phyloP scores from a whole-genome alignment of 2,888 invertebrate genomes.

The Cordilura impudica region DNA sequence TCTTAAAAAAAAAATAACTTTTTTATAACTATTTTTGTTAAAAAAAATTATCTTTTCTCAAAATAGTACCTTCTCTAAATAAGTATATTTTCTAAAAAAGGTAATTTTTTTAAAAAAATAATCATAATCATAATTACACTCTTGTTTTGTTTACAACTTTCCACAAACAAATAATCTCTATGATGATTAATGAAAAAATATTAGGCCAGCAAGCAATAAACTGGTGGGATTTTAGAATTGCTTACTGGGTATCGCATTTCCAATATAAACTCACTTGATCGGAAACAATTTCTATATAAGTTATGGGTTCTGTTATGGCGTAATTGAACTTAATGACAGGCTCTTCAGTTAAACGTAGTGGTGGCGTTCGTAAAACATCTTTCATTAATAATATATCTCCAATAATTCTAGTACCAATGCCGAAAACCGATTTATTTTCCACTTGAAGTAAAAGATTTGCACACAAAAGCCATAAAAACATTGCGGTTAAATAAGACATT shows the following conservation, averaged over 20 bases:
- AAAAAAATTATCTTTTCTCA: no score
- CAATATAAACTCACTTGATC: constrained; percentile 70
- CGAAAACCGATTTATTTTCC: constrained; percentile 63
- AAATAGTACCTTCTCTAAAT: no score
- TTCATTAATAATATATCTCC: constrained; percentile 73
- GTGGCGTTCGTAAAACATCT: constrained; percentile 70
- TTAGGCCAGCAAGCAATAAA: background rate
- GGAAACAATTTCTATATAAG: constrained; percentile 71
- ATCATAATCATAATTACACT: no score
- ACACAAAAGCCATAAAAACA: constrained; percentile 35
- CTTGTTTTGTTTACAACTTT: no score
- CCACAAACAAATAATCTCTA: no score
- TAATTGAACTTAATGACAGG: constrained; percentile 71
- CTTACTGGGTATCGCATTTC: background rate
- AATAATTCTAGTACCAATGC: constrained; percentile 61
- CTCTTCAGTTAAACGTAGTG: constrained; percentile 64
- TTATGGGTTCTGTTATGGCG: constrained; percentile 70
- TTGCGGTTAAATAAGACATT: constrained; percentile 32
- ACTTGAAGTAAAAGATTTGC: constrained; percentile 36
- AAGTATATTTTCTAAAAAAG: no score
- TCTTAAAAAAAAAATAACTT: no score
- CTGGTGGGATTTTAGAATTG: no score
- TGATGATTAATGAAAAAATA: no score
- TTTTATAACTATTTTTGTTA: no score
- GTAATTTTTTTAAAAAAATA: no score